Base-by-base conservation (phyloP, 1,140 invertebrate species). In the Diorhabda elongata region DNA sequence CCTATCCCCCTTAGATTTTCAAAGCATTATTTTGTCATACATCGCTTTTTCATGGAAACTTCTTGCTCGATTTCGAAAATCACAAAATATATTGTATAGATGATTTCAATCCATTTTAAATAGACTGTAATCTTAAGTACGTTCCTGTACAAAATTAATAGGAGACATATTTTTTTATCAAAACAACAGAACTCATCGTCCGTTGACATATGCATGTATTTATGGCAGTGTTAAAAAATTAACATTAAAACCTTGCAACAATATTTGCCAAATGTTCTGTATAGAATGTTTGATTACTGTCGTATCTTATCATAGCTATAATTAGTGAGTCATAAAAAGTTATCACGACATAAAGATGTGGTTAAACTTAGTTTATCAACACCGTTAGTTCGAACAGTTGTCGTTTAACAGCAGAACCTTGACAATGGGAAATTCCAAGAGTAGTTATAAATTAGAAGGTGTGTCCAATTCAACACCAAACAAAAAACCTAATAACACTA, bases 341-440 rank as follows among this genome's bases (percentile, higher is more conserved):
- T 52, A 52, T 52, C 47, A n/a, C 47, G 3, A n/a, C n/a, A 52
- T 52, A 52, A 52, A 52, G 47, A 52, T 52, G 47, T 52, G n/a
- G 47, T 52, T 52, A 52, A 52, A 52, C 6, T 52, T 52, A 8
- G 47, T 52, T 52, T 6, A 52, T 52, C 47, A 52, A 6, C n/a
- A 52, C 47, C 6, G 47, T 52, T 52, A 6, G 47, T 52, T 52
- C 6, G 26, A 26, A n/a, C 41, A 59, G 8, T 11, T 26, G 6
- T 26, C 26, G 58, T 11, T 59, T n/a, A 59, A 26, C 26, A 26
- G 26, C 26, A 26, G 26, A 26, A 26, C 26, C 26, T 26, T 26
- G 26, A 26, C 26, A 59, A 59, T 59, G 58, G 58, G 58, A 6
- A 59, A 59, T 11, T n/a, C 58, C n/a, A 59, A 59, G 5, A 11